Conservation (phyloP, 2,797 vertebrate species). For the Astyanax mexicanus region DNA sequence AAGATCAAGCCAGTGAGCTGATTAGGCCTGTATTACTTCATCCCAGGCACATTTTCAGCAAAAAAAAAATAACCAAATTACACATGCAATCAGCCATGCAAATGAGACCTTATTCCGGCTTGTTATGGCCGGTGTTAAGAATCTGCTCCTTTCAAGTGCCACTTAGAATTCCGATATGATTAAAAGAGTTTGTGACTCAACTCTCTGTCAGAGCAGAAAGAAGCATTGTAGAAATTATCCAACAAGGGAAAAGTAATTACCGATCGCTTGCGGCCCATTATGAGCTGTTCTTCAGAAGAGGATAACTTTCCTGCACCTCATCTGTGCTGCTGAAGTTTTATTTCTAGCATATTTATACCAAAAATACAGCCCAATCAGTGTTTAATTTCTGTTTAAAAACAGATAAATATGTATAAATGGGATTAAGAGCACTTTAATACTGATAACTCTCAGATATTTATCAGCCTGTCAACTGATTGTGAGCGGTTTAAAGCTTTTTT, state of each 20-base stretch:
- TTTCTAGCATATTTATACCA: background rate
- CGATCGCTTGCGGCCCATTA: background rate
- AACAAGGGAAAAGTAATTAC: slow-evolving; percentile 56
- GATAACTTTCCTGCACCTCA: background rate
- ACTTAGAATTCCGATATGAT: slow-evolving; percentile 58
- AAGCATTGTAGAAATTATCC: slow-evolving; percentile 58
- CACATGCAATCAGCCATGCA: slow-evolving; percentile 66
- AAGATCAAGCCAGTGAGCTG: slow-evolving; percentile 45
- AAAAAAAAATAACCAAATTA: slow-evolving; percentile 60
- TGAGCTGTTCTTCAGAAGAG: too few relatives aligned
- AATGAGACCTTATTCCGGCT: slow-evolving; percentile 62
- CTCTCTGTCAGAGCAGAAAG: slow-evolving; percentile 58
- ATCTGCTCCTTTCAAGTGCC: slow-evolving; percentile 50
- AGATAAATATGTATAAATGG: too few relatives aligned
- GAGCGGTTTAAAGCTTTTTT: too few relatives aligned
- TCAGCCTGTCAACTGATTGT: too few relatives aligned
- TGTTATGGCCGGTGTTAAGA: slow-evolving; percentile 59
- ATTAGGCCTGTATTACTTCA: slow-evolving; percentile 59
- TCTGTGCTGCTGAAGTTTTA: background rate
- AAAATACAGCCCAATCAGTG: too few relatives aligned
- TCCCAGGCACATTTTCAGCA: slow-evolving; percentile 43
- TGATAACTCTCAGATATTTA: too few relatives aligned
- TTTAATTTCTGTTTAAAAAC: too few relatives aligned
- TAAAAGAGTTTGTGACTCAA: slow-evolving; percentile 62
- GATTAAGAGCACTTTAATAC: too few relatives aligned